These are phyloP conservation scores for Drosophila paulistorum DNA, from an alignment of 1,140 invertebrate genomes.

Conservation along the genomic window DNA sequence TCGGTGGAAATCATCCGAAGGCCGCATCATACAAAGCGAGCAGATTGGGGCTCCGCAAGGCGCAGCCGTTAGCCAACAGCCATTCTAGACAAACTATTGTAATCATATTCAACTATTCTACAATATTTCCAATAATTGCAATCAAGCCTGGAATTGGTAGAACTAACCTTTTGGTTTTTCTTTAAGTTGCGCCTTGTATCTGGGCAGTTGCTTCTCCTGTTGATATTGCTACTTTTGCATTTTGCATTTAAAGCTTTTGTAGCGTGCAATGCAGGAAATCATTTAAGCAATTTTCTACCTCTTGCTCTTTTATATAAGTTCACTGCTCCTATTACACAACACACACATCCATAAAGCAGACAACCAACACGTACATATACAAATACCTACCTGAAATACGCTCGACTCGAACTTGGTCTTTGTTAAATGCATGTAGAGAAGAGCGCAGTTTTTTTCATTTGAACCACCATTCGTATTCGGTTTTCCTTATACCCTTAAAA, in stretches of 20 bases:
- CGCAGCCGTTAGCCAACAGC: too few relatives aligned
- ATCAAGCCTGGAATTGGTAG: neutral
- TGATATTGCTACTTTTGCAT: slow-evolving; percentile 56
- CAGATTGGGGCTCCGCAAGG: too few relatives aligned
- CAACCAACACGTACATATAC: slow-evolving; percentile 15
- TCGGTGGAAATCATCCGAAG: too few relatives aligned
- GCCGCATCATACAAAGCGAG: too few relatives aligned
- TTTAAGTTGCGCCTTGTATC: neutral
- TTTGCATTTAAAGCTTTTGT: slow-evolving; percentile 78
- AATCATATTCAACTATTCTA: too few relatives aligned
- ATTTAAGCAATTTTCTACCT: slow-evolving; percentile 76
- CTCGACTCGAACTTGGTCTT: slow-evolving; percentile 60
- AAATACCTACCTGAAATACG: slow-evolving; percentile 63
- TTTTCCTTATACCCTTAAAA: neutral
- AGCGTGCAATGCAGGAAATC: slow-evolving; percentile 78
- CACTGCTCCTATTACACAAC: slow-evolving; percentile 62
- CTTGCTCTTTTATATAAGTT: slow-evolving; percentile 53
- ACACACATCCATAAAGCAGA: slow-evolving; percentile 45
- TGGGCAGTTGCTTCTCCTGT: slow-evolving; percentile 32
- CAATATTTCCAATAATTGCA: too few relatives aligned
- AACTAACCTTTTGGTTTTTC: neutral
- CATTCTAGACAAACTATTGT: too few relatives aligned
- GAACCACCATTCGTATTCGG: neutral
- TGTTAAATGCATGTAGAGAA: slow-evolving; percentile 54
- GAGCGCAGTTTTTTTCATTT: slow-evolving; percentile 8